Conservation (phyloP, 2,888 invertebrate genomes). For the Diaphora mendica region DNA sequence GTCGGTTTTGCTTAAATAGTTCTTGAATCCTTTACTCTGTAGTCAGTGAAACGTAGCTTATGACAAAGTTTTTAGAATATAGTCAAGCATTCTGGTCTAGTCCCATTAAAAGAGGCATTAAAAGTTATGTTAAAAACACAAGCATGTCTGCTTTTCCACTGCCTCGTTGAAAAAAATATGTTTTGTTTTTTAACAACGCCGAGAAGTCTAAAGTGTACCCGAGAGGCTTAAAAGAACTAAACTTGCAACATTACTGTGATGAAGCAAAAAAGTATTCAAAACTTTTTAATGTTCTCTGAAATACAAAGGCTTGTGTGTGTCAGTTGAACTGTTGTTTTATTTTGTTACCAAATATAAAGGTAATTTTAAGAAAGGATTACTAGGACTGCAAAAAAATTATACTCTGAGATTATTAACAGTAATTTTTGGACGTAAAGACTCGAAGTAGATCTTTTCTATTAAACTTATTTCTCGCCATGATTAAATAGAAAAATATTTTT, state of each 20-base stretch:
- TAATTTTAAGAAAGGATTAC: background rate
- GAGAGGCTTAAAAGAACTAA: conserved; percentile 60
- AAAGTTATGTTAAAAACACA: conserved; percentile 7
- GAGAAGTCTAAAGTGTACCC: conserved; percentile 56
- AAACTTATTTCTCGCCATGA: background rate
- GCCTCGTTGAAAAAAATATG: conserved; percentile 36
- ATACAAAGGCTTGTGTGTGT: conserved; percentile 60
- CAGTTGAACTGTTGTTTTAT: conserved; percentile 47
- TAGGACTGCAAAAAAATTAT: background rate
- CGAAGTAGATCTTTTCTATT: background rate
- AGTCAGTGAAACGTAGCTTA: background rate
- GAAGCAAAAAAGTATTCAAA: conserved; percentile 67
- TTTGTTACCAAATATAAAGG: conserved; percentile 26
- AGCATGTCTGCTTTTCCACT: conserved; percentile 23
- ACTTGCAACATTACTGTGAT: conserved; percentile 69
- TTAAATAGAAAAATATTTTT: background rate
- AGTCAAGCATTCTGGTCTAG: background rate
- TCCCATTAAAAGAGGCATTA: conserved; percentile 15
- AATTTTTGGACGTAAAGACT: background rate
- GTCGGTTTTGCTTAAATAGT: background rate
- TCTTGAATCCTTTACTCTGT: background rate
- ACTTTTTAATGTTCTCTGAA: conserved; percentile 67
- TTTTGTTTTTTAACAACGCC: conserved; percentile 52
- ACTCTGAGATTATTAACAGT: background rate
- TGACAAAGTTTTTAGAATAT: background rate